Conservation (phyloP, 2,797 vertebrate species). For the Melanotaenia boesemani region DNA sequence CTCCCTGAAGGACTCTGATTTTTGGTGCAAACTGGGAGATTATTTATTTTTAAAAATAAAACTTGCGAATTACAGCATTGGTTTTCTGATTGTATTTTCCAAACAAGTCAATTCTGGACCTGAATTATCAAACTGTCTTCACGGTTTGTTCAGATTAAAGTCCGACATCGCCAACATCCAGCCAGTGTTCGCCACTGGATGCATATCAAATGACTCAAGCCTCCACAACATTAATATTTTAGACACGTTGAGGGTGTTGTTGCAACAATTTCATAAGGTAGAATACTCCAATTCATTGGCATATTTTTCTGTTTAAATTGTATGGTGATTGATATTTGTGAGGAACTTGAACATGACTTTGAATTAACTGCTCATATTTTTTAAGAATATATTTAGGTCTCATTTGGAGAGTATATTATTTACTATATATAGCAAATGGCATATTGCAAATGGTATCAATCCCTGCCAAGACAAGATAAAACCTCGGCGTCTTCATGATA, state of each 20-base stretch:
- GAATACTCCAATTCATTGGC: not conserved
- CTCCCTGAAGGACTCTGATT: not conserved
- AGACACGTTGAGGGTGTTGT: not conserved
- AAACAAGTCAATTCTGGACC: not conserved
- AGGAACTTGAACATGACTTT: too few relatives aligned
- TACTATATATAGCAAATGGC: not conserved
- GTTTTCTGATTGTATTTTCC: not conserved
- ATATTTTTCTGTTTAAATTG: too few relatives aligned
- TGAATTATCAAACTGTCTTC: not conserved
- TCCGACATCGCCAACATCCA: not conserved
- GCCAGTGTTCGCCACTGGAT: not conserved
- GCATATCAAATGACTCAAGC: not conserved
- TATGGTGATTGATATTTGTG: not conserved
- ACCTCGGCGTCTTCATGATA: slow-evolving; percentile 3
- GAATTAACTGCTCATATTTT: not conserved
- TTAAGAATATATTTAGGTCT: not conserved
- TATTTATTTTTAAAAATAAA: not conserved
- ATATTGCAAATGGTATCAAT: not conserved
- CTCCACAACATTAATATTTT: not conserved
- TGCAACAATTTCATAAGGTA: not conserved
- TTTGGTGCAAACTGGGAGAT: not conserved
- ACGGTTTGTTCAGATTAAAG: not conserved
- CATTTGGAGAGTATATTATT: too few relatives aligned
- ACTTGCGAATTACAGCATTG: not conserved
- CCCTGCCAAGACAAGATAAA: fast-evolving